Evolutionary conservation across 92 coral and sea anemone species (phyloP).

Genomic region (Scolanthus callimorphus): DNA sequence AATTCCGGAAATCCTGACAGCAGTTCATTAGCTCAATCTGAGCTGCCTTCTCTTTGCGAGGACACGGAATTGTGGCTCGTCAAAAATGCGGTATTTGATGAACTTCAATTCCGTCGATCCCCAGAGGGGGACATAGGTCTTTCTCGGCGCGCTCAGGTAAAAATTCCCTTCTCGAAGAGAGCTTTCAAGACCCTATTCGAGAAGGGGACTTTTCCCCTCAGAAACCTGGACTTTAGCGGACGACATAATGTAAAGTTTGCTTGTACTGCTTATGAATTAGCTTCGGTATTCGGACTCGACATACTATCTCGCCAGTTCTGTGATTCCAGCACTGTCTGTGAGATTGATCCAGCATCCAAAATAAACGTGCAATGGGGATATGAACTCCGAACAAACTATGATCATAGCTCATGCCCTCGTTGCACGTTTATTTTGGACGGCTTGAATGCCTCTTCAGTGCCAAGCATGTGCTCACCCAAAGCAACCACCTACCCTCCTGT

Average conservation of each 20-base stretch:
- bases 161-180: no score
- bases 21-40: conserved; percentile 8
- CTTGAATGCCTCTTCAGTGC: neutral
- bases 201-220: no score
- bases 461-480: conserved; percentile 10
- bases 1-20: conserved; percentile 40
- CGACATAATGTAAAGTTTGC: conserved; percentile 9
- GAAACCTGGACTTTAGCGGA: conserved; percentile 24
- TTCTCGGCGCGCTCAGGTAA: conserved; percentile 16
- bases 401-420: conserved; percentile 31
- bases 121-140: conserved; percentile 20
- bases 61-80: conserved; percentile 29
- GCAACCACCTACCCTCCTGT: conserved; percentile 4
- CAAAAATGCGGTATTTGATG: no score
- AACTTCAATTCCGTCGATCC: conserved; percentile 19
- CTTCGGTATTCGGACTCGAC: conserved; percentile 21
- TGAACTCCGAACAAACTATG: conserved; percentile 20
- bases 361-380: conserved; percentile 29
- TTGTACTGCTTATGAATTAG: conserved; percentile 31
- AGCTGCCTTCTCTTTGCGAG: conserved; percentile 12
- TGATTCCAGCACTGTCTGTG: conserved; percentile 17
- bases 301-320: conserved; percentile 12
- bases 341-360: conserved; percentile 30
- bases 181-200: conserved; percentile 8
- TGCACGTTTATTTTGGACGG: conserved; percentile 9